A percentile compares a stretch with the other conserved stretches of the same genome.
Evolutionary conservation across 2,797 vertebrate genomes (phyloP).

Genomic region (Cygnus olor): DNA sequence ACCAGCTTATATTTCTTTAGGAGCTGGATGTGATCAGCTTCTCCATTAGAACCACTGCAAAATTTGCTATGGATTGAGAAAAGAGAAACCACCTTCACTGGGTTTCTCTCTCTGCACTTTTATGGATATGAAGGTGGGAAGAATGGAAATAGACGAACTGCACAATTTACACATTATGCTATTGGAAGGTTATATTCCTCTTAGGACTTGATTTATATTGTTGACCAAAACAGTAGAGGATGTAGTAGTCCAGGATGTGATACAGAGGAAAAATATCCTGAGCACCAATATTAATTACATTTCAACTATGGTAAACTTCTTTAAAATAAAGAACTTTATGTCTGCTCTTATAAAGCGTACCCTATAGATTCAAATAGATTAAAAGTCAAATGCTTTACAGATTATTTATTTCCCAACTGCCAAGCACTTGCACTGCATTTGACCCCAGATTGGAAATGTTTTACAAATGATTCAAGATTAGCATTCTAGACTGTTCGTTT

Average conservation of each 20-base stretch:
- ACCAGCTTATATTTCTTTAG: background rate
- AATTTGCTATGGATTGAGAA: background rate
- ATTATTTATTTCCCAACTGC: background rate
- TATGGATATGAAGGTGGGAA: background rate
- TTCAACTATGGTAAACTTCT: background rate
- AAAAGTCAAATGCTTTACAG: background rate
- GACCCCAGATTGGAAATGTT: background rate
- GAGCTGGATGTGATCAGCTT: background rate
- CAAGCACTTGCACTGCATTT: background rate
- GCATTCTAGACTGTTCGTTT: background rate
- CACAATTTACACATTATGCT: background rate
- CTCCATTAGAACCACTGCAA: background rate
- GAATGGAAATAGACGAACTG: background rate
- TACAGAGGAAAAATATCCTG: background rate
- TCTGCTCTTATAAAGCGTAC: background rate
- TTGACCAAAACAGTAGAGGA: background rate
- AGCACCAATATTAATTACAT: background rate
- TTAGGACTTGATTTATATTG: background rate
- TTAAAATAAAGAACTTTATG: background rate
- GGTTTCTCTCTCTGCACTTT: background rate
- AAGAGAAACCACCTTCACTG: background rate
- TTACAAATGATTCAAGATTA: background rate
- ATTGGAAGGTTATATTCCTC: background rate
- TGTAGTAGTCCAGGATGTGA: background rate
- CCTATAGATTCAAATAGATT: background rate